These are phyloP conservation scores for Muscicapa comitata DNA, from an alignment of 2,797 vertebrate genomes.

Conservation along the genomic window DNA sequence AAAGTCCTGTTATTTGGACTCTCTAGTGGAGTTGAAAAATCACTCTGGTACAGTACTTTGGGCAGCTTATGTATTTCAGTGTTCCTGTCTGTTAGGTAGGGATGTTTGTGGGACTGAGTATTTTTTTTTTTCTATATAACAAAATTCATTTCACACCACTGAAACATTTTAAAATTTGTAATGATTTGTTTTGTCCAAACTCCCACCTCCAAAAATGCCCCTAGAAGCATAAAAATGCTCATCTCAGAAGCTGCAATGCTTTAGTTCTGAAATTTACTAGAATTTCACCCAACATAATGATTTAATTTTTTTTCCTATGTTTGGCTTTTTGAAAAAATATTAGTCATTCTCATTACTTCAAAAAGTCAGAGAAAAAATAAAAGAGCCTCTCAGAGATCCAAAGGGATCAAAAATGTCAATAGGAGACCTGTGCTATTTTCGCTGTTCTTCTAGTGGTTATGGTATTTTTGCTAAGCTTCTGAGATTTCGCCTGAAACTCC, in stretches of 20 bases:
- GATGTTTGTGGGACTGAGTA: not conserved
- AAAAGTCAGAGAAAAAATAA: not conserved
- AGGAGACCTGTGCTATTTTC: not conserved
- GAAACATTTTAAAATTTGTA: not conserved
- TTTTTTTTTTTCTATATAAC: too few relatives aligned
- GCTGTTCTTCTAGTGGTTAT: not conserved
- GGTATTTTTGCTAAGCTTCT: not conserved
- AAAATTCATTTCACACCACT: not conserved
- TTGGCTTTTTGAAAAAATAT: not conserved
- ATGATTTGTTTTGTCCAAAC: not conserved
- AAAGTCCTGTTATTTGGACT: not conserved
- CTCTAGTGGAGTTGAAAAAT: not conserved
- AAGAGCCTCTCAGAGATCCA: accelerated
- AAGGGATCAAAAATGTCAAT: not conserved
- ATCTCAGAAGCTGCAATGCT: not conserved
- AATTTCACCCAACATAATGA: not conserved
- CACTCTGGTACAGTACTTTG: not conserved
- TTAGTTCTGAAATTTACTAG: not conserved
- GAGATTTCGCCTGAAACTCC: not conserved
- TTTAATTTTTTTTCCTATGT: not conserved
- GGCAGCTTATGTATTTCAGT: not conserved
- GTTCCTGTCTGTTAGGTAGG: not conserved
- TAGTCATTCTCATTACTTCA: not conserved
- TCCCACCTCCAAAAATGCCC: not conserved
- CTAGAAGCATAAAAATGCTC: accelerated